Evolutionary conservation across 1,140 invertebrate genomes (phyloP).

Genomic region (Drosophila sturtevanti): DNA sequence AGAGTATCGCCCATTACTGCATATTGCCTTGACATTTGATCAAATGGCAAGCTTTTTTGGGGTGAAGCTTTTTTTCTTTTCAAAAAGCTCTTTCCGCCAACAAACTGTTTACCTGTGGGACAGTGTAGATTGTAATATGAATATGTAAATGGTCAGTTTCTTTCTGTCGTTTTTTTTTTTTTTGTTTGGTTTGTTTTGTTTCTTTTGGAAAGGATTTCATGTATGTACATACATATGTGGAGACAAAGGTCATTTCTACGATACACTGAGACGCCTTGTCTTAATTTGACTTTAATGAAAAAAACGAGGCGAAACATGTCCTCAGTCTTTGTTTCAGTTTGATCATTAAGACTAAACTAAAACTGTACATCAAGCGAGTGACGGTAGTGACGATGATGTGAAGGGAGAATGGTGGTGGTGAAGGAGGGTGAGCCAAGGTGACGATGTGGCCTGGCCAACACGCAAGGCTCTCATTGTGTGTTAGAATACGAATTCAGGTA

Average conservation of each 20-base stretch:
- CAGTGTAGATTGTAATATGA: slow-evolving; percentile 17
- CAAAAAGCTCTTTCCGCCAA: slow-evolving; percentile 12
- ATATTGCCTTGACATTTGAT: slow-evolving; percentile 23
- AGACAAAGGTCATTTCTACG: slow-evolving; percentile 38
- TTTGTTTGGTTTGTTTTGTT: background rate
- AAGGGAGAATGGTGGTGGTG: background rate
- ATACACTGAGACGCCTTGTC: slow-evolving; percentile 3
- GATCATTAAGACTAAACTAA: slow-evolving; percentile 20
- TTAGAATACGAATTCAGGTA: slow-evolving; percentile 13
- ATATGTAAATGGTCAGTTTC: background rate
- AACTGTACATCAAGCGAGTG: slow-evolving; percentile 12
- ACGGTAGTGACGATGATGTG: background rate
- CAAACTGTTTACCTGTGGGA: background rate
- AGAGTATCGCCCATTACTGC: slow-evolving; percentile 3
- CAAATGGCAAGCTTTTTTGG: background rate
- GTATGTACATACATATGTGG: too few species aligned
- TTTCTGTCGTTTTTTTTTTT: too few species aligned
- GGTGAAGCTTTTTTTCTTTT: slow-evolving; percentile 23
- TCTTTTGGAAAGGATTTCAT: slow-evolving; percentile 44
- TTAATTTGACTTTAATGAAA: slow-evolving; percentile 58
- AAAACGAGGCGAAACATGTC: slow-evolving; percentile 52
- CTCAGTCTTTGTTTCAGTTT: slow-evolving; percentile 18
- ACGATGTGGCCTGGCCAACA: slow-evolving; percentile 8
- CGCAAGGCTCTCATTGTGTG: slow-evolving; percentile 22
- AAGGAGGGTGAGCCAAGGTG: slow-evolving; percentile 10